A percentile compares a stretch with the other conserved stretches of the same genome.
phyloP scores from a whole-genome alignment of 2,113 vertebrate genomes.

The Gracilinanus agilis region DNA sequence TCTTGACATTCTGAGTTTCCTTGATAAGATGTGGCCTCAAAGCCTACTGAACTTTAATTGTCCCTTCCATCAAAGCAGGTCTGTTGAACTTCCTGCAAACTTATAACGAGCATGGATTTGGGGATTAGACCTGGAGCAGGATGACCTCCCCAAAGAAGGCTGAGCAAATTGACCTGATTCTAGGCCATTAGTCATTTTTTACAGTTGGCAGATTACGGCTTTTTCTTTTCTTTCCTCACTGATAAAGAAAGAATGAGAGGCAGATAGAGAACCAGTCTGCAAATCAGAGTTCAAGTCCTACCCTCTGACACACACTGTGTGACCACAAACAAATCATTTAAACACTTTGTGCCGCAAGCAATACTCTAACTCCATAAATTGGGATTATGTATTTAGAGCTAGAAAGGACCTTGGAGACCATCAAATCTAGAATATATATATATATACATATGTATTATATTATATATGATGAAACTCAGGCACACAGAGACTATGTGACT shows the following conservation, averaged over 20 bases:
- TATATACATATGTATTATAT: not conserved
- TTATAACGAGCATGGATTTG: not conserved
- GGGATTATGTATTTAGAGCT: not conserved
- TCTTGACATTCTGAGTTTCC: constrained; percentile 64
- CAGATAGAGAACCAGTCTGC: not conserved
- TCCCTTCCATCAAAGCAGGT: constrained; percentile 12
- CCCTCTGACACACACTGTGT: not conserved
- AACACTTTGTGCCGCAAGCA: not conserved
- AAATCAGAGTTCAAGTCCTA: not conserved
- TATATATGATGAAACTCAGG: not conserved
- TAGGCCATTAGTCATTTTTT: not conserved
- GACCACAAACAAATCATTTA: not conserved
- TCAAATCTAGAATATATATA: too few relatives aligned
- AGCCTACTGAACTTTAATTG: constrained; percentile 18
- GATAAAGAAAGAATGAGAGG: not conserved
- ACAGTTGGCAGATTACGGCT: not conserved
- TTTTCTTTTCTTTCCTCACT: not conserved
- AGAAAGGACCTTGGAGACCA: not conserved
- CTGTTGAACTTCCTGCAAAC: constrained; percentile 17
- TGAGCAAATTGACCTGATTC: not conserved
- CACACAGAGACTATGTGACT: not conserved
- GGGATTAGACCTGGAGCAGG: not conserved
- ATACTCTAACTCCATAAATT: not conserved
- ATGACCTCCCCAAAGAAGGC: not conserved
- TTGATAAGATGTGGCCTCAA: constrained; percentile 65